A percentile compares a stretch with the other conserved stretches of the same genome.
Conservation (phyloP, 2,888 invertebrate species). For the Aproaerema taeniolella region DNA sequence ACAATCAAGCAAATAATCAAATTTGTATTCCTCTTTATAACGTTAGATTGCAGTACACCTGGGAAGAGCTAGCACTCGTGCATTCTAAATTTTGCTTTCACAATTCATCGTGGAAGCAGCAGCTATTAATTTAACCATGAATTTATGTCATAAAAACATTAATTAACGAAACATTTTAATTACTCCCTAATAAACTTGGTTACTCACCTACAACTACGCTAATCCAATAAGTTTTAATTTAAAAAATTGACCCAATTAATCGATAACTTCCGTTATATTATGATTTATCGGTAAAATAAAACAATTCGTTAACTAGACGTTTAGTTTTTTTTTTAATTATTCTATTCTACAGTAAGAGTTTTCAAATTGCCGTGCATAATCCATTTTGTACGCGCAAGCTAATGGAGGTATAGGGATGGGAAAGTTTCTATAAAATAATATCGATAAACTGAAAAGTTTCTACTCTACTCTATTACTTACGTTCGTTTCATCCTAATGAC, state of each 20-base stretch:
- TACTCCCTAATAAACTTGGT: conserved; percentile 12
- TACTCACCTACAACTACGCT: conserved; percentile 22
- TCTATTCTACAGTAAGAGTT: conserved; percentile 40
- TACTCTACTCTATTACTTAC: too few species aligned
- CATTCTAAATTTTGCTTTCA: too few species aligned
- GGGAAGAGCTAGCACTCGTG: too few species aligned
- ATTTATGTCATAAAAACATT: too few species aligned
- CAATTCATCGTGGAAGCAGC: too few species aligned
- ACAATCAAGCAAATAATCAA: too few species aligned
- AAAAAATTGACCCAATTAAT: conserved; percentile 20
- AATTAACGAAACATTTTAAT: conserved; percentile 14
- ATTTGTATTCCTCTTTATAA: too few species aligned
- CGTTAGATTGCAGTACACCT: too few species aligned
- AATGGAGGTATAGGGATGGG: conserved; percentile 31
- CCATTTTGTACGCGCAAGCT: conserved; percentile 47
- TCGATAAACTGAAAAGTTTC: too few species aligned
- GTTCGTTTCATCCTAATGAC: too few species aligned
- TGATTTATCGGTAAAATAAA: conserved; percentile 16
- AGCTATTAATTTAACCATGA: too few species aligned
- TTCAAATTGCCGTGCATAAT: conserved; percentile 41
- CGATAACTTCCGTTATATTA: conserved; percentile 25
- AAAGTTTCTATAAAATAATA: conserved; percentile 10
- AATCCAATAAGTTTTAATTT: too few species aligned
- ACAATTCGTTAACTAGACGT: conserved; percentile 20
- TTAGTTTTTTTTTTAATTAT: conserved; percentile 32